These are phyloP conservation scores for Piaya cayana DNA, from an alignment of 2,113 vertebrate species.

Conservation along the genomic window DNA sequence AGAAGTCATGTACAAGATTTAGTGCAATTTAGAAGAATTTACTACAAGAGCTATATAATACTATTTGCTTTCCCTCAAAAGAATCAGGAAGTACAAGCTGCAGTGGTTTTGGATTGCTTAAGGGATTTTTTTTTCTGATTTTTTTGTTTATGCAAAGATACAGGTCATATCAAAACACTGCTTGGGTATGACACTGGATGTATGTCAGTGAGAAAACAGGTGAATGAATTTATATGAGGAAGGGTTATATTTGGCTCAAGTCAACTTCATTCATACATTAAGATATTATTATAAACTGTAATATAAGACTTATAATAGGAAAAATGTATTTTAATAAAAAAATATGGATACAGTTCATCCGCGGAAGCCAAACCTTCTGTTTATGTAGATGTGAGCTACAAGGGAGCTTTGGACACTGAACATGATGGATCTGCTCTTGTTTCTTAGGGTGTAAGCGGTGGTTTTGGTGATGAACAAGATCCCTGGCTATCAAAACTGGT, in stretches of 20 bases:
- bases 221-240: constrained; percentile 13
- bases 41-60: not conserved
- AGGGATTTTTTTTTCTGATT: not conserved
- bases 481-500: constrained; percentile 98
- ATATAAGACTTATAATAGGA: constrained; percentile 24
- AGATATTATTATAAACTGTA: constrained; percentile 37
- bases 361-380: constrained; percentile 38
- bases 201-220: not conserved
- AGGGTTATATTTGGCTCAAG: constrained; percentile 13
- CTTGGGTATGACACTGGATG: not conserved
- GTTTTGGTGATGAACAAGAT: constrained; percentile 95
- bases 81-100: not conserved
- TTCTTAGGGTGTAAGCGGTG: constrained; percentile 82
- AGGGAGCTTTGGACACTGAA: not conserved
- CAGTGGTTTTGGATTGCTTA: constrained; percentile 7
- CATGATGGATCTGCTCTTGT: not conserved
- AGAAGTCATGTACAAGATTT: not conserved
- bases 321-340: constrained; percentile 52
- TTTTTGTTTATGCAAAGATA: constrained; percentile 31
- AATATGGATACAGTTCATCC: constrained; percentile 43
- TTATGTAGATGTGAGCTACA: constrained; percentile 5
- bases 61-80: not conserved
- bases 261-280: constrained; percentile 27
- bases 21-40: constrained; percentile 31
- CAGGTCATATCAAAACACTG: constrained; percentile 9